Base-by-base conservation (phyloP, 2,797 vertebrate genomes). In the Pyrocephalus nanus region DNA sequence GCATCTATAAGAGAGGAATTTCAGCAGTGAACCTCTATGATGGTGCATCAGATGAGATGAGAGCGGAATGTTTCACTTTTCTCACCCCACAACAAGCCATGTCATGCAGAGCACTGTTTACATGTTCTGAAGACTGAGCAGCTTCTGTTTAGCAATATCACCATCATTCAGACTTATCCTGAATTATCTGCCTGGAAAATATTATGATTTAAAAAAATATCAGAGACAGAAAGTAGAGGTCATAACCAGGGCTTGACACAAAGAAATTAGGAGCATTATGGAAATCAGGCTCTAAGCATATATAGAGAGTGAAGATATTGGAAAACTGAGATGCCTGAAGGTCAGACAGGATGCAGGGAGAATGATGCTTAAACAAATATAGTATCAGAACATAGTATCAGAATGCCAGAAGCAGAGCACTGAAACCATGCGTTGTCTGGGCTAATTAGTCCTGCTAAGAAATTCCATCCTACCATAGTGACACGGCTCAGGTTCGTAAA, bases 381-480 rank as follows among this genome's bases (percentile, higher is more conserved):
- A n/a, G n/a, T n/a, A n/a, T n/a, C n/a, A 71, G 19, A 36, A 61
- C 61, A 75, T 6, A 27, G 47, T 9, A 47, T 51, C 30, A 30
- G 40, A n/a, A 72, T 58, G 34, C 57, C 88, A 29, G 76, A 88
- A 90, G 58, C 54, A 65, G 50, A 62, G 50, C 36, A 45, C 30
- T 84, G 85, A 88, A 94, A 61, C 34, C 51, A 6, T 1, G 8
- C 55, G 89, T 87, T 93, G n/a, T 40, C 53, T 6, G 1, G 15
- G 8, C 20, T 93, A 75, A 92, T 88, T 86, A 91, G 47, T 66
- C 66, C 66, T 95, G 70, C 54, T 94, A 76, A 94, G 83, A 94
- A 95, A 94, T 93, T 92, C 62, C n/a, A 81, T 51, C 34, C 16
- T 74, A 53, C 36, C 23, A 8, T 70, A 5, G 0, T 80, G 72